Evolutionary conservation across 2,113 vertebrate genomes (phyloP), one percentile per base, ranked within the genome.

Genomic region (Guaruba guarouba): DNA sequence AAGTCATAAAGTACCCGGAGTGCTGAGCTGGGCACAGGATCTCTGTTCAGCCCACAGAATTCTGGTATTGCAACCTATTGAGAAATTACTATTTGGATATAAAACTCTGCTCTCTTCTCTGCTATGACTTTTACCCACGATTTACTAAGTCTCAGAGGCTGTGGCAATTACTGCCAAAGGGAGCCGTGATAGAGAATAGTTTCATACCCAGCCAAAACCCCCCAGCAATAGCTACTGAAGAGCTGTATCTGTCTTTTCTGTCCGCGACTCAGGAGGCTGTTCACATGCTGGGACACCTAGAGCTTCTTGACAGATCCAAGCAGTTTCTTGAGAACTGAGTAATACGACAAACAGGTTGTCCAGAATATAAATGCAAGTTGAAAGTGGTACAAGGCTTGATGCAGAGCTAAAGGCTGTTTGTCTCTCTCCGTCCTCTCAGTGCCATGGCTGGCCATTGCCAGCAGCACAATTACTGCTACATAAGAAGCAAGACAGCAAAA

Each of bases 111-210:
- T 52, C 43, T 90, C 79, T 91, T 84, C 54, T 86, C 66, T 90
- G 67, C 82, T 76, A 19, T 85, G 89, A 85, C 93, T 95, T 95
- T 92, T 95, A 82, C 70, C 67, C 91, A 76, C 84, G 74, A 89
- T 91, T 91, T 95, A 92, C 88, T 37, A 73, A 68, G 37, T 76
- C 86, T 86, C 66, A 70, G 68, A 85, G 57, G 63, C 25, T 73
- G n/a, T 27, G 85, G 54, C 37, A 85, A 94, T 62, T 80, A 94
- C 39, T 86, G 77, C 46, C 88, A 92, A 82, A 92, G 66, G 28
- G 44, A 96, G 29, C 18, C 6, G 43, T 41, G 66, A 96, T 10
- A 79, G 43, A 71, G 44, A 89, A 76, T 68, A 75, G 33, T 93
- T 71, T 94, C 82, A 75, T 39, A 94, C 2, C 7, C n/a, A 79